These are phyloP conservation scores for Ascidia mentula DNA, from an alignment of 23 tunicate species.

Conservation along the genomic window DNA sequence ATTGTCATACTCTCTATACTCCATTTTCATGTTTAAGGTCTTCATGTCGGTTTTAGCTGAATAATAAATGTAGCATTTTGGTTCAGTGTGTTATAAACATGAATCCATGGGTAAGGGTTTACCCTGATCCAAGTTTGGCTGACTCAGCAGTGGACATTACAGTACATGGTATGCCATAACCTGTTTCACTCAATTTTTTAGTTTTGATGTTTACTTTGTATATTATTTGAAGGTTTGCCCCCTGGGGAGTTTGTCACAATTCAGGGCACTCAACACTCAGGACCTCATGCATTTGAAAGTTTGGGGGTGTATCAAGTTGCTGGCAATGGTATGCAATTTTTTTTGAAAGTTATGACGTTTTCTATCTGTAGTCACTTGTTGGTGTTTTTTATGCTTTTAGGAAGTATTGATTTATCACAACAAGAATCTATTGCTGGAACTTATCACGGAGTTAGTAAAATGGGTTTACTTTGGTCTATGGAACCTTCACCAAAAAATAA, in stretches of 20 bases:
- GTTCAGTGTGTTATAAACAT: too few species aligned
- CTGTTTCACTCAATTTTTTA: too few species aligned
- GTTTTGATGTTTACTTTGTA: neutral
- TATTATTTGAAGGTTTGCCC: neutral
- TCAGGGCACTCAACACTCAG: neutral
- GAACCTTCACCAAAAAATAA: slow-evolving; percentile 8
- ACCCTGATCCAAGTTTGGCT: neutral
- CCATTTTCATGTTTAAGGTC: too few species aligned
- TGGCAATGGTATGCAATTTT: neutral
- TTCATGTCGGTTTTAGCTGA: too few species aligned
- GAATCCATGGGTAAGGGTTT: neutral
- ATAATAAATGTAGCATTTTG: too few species aligned
- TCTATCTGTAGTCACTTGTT: neutral
- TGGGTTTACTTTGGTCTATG: slow-evolving; percentile 53
- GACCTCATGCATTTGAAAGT: neutral
- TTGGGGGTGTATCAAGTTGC: neutral
- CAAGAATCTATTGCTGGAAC: slow-evolving; percentile 3
- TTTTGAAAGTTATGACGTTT: neutral
- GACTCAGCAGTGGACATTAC: neutral
- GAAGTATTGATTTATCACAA: neutral
- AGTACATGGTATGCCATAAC: neutral
- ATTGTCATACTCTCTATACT: too few species aligned
- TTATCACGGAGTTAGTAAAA: slow-evolving; percentile 20
- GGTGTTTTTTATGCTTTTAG: too few species aligned
- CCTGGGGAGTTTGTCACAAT: neutral